Base-by-base conservation (phyloP, 2,888 invertebrate genomes). In the Diogma glabrata region DNA sequence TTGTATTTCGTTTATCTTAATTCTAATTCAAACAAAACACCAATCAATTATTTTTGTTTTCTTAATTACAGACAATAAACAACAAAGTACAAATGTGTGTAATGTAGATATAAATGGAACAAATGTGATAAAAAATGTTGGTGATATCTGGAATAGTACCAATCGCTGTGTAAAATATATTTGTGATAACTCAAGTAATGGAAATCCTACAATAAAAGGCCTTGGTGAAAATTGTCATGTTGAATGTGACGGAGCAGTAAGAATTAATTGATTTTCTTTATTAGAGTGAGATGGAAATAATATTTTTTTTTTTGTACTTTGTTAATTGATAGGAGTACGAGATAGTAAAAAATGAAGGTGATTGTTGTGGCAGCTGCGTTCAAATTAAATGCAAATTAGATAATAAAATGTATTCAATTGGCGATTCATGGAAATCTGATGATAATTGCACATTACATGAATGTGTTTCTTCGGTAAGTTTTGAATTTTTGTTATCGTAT, bases 331-430 rank as follows among this genome's bases (percentile, higher is more conserved):
- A 69, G 69, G 70, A 66, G 6, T 63, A 62, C 3, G 67, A 67
- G 51, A 55, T 64, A 20, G 63, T 60, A 1, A 55, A 57, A 4
- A 57, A 57, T 9, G 46, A 57, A 3, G 63, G 57, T 22, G 62
- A 64, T 52, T 70, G 70, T 43, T 70, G 70, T 50, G 67, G 69
- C 0, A 61, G 63, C 54, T 70, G 70, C 50, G 60, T 67, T 3
- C 63, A 63, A 40, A 66, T 64, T 2, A 65, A 66, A 56, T 70
- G 70, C 46, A 61, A 61, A 49, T 63, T 62, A 56, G 62, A 63
- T 16, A 59, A 63, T 20, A 60, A 60, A 49, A 55, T 65, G 14
- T 66, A 66, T 47, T 56, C 58, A 1, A 58, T 68, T 12, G 69
- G 67, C 3, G 62, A 67, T 14, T 63, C 64, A 9, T 70, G 70